These are phyloP conservation scores for Myotis yumanensis DNA, from an alignment of 2,113 vertebrate genomes.

Conservation along the genomic window DNA sequence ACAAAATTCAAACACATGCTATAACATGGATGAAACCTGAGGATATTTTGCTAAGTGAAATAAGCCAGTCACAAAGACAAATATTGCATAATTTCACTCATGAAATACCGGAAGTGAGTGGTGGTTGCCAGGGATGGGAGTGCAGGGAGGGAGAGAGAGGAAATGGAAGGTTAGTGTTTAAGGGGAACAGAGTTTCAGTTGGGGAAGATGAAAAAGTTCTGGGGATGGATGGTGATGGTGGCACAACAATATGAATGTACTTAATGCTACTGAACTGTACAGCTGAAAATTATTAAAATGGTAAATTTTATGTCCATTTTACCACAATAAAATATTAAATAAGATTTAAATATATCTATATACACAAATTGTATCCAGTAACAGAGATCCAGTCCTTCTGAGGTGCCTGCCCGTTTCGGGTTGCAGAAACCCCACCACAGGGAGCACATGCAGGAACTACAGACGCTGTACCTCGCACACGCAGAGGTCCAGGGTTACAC, in stretches of 20 bases:
- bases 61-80: no score
- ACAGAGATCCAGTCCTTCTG: background rate
- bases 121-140: background rate
- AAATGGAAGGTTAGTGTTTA: no score
- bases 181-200: background rate
- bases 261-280: background rate
- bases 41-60: no score
- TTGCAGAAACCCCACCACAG: background rate
- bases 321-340: background rate
- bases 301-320: background rate
- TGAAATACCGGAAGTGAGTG: background rate
- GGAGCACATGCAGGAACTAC: background rate
- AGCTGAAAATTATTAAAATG: background rate
- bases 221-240: background rate
- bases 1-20: no score
- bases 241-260: no score
- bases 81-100: background rate
- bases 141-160: background rate
- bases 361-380: background rate
- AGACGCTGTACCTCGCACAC: no score
- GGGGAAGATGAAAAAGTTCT: background rate
- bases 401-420: background rate
- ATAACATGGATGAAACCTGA: no score
- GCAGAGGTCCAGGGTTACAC: no score
- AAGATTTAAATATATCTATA: background rate